These are phyloP conservation scores for Prosopocoilus inquinatus DNA, from an alignment of 2,888 invertebrate genomes.

Conservation along the genomic window DNA sequence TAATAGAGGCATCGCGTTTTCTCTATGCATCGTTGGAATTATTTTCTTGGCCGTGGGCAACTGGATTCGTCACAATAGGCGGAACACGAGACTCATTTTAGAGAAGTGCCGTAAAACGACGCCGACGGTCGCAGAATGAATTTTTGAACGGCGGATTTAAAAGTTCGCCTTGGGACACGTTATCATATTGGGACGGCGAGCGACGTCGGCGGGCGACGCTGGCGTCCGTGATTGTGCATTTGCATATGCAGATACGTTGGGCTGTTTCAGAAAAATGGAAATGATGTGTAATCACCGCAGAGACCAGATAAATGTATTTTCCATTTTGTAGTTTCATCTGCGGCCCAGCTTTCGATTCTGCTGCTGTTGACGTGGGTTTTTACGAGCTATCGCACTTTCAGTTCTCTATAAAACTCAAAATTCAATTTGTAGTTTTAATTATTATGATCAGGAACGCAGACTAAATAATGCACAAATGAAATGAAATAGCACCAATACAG, in stretches of 20 bases:
- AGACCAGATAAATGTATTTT: conserved; percentile 28
- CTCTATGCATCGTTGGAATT: conserved; percentile 13
- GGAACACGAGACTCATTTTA: conserved; percentile 14
- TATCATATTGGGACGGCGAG: conserved; percentile 26
- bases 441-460: too few species aligned
- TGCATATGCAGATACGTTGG: conserved; percentile 33
- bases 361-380: too few species aligned
- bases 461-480: too few species aligned
- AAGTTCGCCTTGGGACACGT: conserved; percentile 28
- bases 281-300: conserved; percentile 28
- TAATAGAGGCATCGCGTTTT: too few species aligned
- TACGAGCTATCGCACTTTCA: too few species aligned
- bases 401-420: too few species aligned
- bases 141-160: conserved; percentile 26
- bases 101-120: conserved; percentile 16
- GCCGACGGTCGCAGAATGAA: conserved; percentile 20
- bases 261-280: conserved; percentile 31
- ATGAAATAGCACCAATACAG: too few species aligned
- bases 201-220: conserved; percentile 26
- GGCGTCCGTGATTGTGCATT: conserved; percentile 29
- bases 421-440: too few species aligned
- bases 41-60: conserved; percentile 25
- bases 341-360: conserved; percentile 4
- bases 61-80: conserved; percentile 21
- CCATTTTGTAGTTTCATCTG: conserved; percentile 20